Conservation (phyloP, 2,888 invertebrate genomes). For the Cyclophora punctaria region DNA sequence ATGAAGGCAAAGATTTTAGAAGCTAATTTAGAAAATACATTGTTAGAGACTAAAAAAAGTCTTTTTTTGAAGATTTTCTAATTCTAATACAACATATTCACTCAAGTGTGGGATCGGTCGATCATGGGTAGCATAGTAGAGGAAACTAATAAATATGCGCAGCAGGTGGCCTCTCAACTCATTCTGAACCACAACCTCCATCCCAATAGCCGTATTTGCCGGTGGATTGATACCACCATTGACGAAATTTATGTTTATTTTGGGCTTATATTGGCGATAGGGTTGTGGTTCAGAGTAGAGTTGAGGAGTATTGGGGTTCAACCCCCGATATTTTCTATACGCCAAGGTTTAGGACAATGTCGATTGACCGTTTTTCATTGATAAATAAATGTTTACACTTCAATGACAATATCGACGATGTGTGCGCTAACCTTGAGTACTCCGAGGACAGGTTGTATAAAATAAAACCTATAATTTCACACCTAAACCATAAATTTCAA, state of each 20-base stretch:
- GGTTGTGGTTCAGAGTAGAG: slow-evolving; percentile 5
- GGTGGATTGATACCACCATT: neutral
- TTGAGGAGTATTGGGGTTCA: slow-evolving; percentile 6
- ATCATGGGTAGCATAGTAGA: neutral
- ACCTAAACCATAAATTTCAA: neutral
- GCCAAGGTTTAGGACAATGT: slow-evolving; percentile 1
- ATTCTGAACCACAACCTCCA: neutral
- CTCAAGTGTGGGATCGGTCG: neutral
- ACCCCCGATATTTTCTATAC: slow-evolving; percentile 2
- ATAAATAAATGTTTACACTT: slow-evolving; percentile 5
- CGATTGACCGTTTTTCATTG: neutral
- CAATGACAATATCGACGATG: slow-evolving; percentile 1
- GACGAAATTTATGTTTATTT: neutral
- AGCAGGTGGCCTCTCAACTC: neutral
- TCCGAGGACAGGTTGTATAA: too few species aligned
- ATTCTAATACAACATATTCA: neutral
- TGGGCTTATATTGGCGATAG: neutral
- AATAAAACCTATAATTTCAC: too few species aligned
- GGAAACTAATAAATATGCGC: slow-evolving; percentile 19
- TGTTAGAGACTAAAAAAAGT: neutral
- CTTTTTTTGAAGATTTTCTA: too few species aligned
- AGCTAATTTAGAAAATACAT: too few species aligned
- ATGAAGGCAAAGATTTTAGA: too few species aligned
- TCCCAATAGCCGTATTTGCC: slow-evolving; percentile 5
- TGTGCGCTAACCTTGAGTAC: neutral